Conservation (phyloP, 2,113 vertebrate genomes). For the Gallinago jamesoni region DNA sequence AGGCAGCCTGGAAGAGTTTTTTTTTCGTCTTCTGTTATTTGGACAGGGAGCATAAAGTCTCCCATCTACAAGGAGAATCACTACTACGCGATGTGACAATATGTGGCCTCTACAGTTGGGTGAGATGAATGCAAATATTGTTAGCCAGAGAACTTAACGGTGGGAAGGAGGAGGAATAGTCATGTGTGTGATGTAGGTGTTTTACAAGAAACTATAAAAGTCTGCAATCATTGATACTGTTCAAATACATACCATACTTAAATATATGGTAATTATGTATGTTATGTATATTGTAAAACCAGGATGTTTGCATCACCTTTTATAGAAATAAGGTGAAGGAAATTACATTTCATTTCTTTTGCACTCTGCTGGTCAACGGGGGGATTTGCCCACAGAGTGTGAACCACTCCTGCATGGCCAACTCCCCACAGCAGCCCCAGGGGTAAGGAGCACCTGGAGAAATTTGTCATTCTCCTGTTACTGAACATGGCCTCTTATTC, state of each 20-base stretch:
- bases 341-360: not conserved
- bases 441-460: not conserved
- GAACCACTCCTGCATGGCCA: not conserved
- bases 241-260: not conserved
- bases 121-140: not conserved
- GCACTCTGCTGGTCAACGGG: not conserved
- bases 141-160: not conserved
- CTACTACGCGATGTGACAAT: not conserved
- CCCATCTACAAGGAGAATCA: not conserved
- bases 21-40: not conserved
- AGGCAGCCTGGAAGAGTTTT: not conserved
- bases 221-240: not conserved
- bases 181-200: rapidly evolving
- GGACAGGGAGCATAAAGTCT: not conserved
- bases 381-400: not conserved
- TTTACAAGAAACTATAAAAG: not conserved
- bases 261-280: not conserved
- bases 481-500: not conserved
- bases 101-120: not conserved
- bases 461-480: rapidly evolving
- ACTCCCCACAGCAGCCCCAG: not conserved
- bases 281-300: not conserved
- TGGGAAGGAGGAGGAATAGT: not conserved
- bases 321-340: not conserved
- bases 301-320: not conserved